Evolutionary conservation across 2,113 vertebrate species (phyloP), one percentile per base, ranked within the genome.

Genomic region (Neogobius melanostomus): DNA sequence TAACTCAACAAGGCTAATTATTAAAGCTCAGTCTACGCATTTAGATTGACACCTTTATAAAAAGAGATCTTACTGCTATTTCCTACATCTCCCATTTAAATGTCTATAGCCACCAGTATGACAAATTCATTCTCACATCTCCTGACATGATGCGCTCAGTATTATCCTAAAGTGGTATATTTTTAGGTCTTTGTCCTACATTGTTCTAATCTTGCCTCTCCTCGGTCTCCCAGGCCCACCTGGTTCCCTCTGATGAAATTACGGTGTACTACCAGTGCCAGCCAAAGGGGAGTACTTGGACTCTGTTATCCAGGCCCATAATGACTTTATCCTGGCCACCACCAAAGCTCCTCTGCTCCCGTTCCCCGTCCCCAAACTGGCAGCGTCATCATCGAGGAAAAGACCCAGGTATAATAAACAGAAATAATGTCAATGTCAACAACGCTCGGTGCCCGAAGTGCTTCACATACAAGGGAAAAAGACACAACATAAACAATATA

Each of bases 171-270:
- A 8, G 6, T 11, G 21, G 28, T 36, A 51, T 11, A 36, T 36
- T 57, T 9, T 57, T 36, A 36, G 28, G 54, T 14, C 11, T 51
- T 51, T 51, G 12, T 51, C 11, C 49, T 14, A 14, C 15, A 6
- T 7, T 43, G 28, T 44, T 14, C 52, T n/a, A 44, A 45, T n/a
- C 5, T 62, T 14, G 66, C 10, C 52, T 15, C 66, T 17, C 52
- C 6, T 47, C 56, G 67, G 73, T 81, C 80, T 64, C 71, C 6
- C 68, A 98, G 98, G 94, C 92, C 51, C 96, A 93, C 77, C 91
- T 99, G 82, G 94, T 98, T 77, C 97, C 97, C 3, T 97, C 97
- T 0, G 97, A 98, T 82, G 95, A 98, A 85, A 96, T 99, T 77
- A 92, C 87, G 0, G 94, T 99, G 75, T 95, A 96, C 90, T 98